A percentile compares a stretch with the other conserved stretches of the same genome.
Conservation (phyloP, 1,140 invertebrate species). For the Hypothenemus hampei region DNA sequence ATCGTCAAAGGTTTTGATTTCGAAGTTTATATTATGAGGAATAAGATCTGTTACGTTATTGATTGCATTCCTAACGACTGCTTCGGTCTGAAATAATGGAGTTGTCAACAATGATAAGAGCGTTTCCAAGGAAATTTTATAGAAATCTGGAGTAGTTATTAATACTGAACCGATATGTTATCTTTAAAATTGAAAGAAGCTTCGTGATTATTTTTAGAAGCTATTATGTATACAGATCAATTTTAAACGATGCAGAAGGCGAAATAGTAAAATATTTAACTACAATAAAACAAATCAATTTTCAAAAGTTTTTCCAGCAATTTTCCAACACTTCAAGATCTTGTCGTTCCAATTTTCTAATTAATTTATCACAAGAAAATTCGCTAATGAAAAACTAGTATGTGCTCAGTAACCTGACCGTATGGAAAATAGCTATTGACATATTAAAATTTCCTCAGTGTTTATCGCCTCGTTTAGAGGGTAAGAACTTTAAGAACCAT, state of each 20-base stretch:
- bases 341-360: constrained; percentile 11
- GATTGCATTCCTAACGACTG: constrained; percentile 3
- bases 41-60: constrained; percentile 11
- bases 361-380: constrained; percentile 3
- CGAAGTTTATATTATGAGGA: constrained; percentile 14
- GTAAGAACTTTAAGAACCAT: too few relatives aligned
- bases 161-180: constrained; percentile 12
- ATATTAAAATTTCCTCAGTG: constrained; percentile 5
- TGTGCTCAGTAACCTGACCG: constrained; percentile 7
- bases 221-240: constrained; percentile 2
- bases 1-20: constrained; percentile 50
- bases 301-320: too few relatives aligned
- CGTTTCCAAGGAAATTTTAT: neutral
- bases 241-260: constrained; percentile 1
- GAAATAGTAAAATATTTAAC: neutral
- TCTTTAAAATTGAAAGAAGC: constrained; percentile 4
- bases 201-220: constrained; percentile 13
- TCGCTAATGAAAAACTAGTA: constrained; percentile 14
- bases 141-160: constrained; percentile 14
- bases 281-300: too few relatives aligned
- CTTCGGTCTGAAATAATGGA: constrained; percentile 1
- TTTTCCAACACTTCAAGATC: too few relatives aligned
- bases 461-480: too few relatives aligned
- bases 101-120: constrained; percentile 17
- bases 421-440: constrained; percentile 1